phyloP scores from a whole-genome alignment of 2,113 vertebrate species.

The Ptilonorhynchus violaceus region DNA sequence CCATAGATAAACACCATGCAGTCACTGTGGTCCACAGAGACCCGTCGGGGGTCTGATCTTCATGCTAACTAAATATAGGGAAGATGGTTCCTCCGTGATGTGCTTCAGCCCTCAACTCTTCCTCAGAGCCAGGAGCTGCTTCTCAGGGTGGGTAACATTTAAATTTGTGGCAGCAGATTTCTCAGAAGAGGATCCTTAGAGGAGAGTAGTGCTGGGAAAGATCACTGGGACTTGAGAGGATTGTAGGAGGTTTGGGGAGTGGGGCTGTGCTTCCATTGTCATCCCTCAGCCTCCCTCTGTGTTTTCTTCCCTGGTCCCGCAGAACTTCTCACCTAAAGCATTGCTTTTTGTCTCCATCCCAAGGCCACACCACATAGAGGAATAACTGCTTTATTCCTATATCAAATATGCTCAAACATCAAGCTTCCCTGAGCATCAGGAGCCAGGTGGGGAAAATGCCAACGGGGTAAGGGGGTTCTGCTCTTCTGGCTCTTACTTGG shows the following conservation, averaged over 20 bases:
- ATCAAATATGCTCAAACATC: background rate
- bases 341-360: background rate
- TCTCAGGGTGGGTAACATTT: background rate
- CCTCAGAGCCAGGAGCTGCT: background rate
- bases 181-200: background rate
- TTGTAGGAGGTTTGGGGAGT: background rate
- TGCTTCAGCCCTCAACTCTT: background rate
- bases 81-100: background rate
- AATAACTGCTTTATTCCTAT: background rate
- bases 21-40: background rate
- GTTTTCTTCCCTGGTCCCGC: background rate
- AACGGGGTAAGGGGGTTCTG: background rate
- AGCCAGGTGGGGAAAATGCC: background rate
- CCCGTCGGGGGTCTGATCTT: background rate
- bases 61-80: background rate
- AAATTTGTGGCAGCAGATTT: background rate
- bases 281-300: accelerated
- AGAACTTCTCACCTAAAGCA: background rate
- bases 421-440: background rate
- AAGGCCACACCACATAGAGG: background rate
- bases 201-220: background rate
- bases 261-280: background rate
- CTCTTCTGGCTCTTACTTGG: background rate
- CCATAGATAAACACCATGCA: background rate
- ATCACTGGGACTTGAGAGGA: background rate